Base-by-base conservation (phyloP, 2,113 vertebrate genomes). In the Tragelaphus scriptus region DNA sequence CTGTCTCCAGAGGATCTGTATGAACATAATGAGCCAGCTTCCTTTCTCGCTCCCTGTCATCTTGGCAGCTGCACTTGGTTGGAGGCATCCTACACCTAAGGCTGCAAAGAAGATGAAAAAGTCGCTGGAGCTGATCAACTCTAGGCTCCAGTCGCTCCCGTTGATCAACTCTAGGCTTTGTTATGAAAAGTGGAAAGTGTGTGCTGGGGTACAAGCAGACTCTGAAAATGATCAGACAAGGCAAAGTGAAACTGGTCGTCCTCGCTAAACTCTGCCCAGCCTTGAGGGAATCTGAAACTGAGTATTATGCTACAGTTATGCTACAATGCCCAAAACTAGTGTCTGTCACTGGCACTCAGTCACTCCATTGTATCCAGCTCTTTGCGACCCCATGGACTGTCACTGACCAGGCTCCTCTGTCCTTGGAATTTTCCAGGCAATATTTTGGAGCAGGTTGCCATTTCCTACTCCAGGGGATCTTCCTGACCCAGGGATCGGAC, bases 221-320 rank as follows among this genome's bases (percentile, higher is more conserved):
- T 44, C 71, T 77, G 71, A 77, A 26, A 25, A 44, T 44, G 71
- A 77, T 26, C 40, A 77, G 71, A 26, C 71, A 15, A 40, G 71
- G 71, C 40, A 14, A 26, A 25, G 71, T 44, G 71, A 77, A 26
- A 7, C 71, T 44, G 40, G 23, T 14, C 3, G 2, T 14, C 71
- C 36, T 26, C 40, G 12, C 12, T 14, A 7, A 26, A 25, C 71
- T 26, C 40, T 26, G 71, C 40, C 23, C 36, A 71, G 40, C 71
- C 71, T 44, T 4, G 71, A 26, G 71, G 71, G 40, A 7, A 4
- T 7, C 36, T 44, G 40, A 26, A 15, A 15, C 7, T 3, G 40
- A 15, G 71, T 99, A 99, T 98, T 99, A 99, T 0, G 99, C 99
- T 15, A 99, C 99, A 99, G 99, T 98, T 99, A 99, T 0, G 99